Evolutionary conservation across 2,797 vertebrate species (phyloP).

Genomic region (Allobates femoralis): DNA sequence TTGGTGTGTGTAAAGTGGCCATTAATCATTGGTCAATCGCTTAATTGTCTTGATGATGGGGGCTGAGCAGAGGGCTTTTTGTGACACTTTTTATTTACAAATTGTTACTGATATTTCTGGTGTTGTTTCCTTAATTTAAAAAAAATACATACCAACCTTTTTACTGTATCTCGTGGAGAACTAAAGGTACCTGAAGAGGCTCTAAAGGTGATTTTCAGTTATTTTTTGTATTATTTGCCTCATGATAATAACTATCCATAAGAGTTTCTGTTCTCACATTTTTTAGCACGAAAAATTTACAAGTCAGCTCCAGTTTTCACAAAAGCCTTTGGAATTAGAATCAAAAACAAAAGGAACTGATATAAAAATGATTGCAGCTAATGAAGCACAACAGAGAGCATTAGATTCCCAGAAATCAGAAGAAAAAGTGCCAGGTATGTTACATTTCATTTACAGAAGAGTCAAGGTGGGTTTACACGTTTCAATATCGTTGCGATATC

Average conservation of each 20-base stretch:
- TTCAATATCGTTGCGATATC: too few relatives aligned
- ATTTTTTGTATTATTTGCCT: background rate
- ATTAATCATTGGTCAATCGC: too few relatives aligned
- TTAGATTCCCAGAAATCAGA: conserved; percentile 81
- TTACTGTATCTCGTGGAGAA: conserved; percentile 94
- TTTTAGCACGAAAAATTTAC: conserved; percentile 97
- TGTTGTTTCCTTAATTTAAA: conserved; percentile 79
- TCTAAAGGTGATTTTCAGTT: conserved; percentile 84
- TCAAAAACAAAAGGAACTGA: conserved; percentile 82
- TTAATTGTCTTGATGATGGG: too few relatives aligned
- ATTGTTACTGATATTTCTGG: background rate
- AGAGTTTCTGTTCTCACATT: background rate
- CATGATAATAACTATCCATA: background rate
- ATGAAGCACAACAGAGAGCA: conserved; percentile 72
- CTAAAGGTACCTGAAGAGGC: conserved; percentile 97
- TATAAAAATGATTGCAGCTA: conserved; percentile 65
- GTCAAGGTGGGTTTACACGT: too few relatives aligned
- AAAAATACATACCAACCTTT: conserved; percentile 95
- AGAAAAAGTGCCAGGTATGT: conserved; percentile 84
- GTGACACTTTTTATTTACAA: too few relatives aligned
- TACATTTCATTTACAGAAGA: background rate
- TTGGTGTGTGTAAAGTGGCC: too few relatives aligned
- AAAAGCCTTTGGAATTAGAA: conserved; percentile 85
- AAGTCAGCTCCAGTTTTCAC: conserved; percentile 93
- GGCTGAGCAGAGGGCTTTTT: too few relatives aligned